phyloP scores from a whole-genome alignment of 1,140 invertebrate species.

The Dreissena rostriformis region DNA sequence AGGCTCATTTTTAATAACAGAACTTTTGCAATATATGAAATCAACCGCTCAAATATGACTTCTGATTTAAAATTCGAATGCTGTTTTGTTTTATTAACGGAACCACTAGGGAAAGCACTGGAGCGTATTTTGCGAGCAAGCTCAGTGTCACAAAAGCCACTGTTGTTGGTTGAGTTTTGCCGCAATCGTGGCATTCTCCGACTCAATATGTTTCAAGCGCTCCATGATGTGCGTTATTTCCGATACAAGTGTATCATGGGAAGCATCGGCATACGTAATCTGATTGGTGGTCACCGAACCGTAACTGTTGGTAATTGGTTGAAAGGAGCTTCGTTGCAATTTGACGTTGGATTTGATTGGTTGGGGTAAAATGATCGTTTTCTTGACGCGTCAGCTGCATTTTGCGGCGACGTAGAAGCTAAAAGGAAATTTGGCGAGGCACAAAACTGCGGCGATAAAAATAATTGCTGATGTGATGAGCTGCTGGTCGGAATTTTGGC shows the following conservation, averaged over 20 bases:
- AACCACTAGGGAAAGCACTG: too few species aligned
- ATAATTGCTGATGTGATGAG: constrained; percentile 63
- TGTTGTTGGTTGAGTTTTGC: constrained; percentile 96
- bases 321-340: not conserved
- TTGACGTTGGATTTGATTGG: constrained; percentile 4
- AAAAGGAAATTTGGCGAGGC: constrained; percentile 64
- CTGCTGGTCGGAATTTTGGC: constrained; percentile 65
- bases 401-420: constrained; percentile 64
- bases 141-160: too few species aligned
- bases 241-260: constrained; percentile 89
- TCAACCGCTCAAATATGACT: too few species aligned
- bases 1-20: too few species aligned
- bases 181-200: constrained; percentile 95
- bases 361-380: not conserved
- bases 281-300: constrained; percentile 50
- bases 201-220: constrained; percentile 93
- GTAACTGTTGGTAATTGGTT: constrained; percentile 11
- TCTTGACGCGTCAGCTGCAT: not conserved
- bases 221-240: constrained; percentile 96
- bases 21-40: too few species aligned
- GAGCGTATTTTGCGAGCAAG: too few species aligned
- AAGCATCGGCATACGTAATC: constrained; percentile 58
- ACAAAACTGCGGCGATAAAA: constrained; percentile 68
- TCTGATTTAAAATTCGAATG: too few species aligned
- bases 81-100: too few species aligned